Conservation (phyloP, 1,140 invertebrate genomes). For the Lasioglossum albipes region DNA sequence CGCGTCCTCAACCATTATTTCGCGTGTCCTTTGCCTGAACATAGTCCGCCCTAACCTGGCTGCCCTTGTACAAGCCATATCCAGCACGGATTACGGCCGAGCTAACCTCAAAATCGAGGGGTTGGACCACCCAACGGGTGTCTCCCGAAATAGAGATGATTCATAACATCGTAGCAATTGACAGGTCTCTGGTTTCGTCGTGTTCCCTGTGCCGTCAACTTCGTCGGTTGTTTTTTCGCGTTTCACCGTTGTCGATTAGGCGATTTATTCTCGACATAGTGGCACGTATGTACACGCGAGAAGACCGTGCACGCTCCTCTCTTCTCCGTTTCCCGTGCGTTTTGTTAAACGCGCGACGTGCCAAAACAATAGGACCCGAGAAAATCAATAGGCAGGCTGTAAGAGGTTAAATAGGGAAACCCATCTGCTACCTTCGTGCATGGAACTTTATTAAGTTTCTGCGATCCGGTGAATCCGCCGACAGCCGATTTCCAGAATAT, state of each 20-base stretch:
- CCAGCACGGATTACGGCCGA: slow-evolving; percentile 24
- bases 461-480: slow-evolving; percentile 6
- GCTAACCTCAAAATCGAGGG: slow-evolving; percentile 68
- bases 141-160: slow-evolving; percentile 73
- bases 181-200: slow-evolving; percentile 55
- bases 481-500: neutral
- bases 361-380: slow-evolving; percentile 70
- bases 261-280: neutral
- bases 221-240: neutral
- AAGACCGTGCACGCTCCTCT: neutral
- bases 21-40: neutral
- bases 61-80: neutral
- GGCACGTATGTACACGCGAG: no score
- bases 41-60: no score
- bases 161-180: slow-evolving; percentile 66
- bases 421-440: slow-evolving; percentile 40
- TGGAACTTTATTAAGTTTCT: slow-evolving; percentile 42
- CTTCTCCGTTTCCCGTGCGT: slow-evolving; percentile 33
- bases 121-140: slow-evolving; percentile 64
- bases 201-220: neutral
- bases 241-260: neutral
- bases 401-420: slow-evolving; percentile 68
- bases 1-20: neutral
- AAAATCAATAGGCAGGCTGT: slow-evolving; percentile 72
- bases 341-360: slow-evolving; percentile 63